Percentiles rank a stretch among this genome's conserved stretches.
phyloP scores from a whole-genome alignment of 2,888 invertebrate genomes.

The Ochropleura plecta region DNA sequence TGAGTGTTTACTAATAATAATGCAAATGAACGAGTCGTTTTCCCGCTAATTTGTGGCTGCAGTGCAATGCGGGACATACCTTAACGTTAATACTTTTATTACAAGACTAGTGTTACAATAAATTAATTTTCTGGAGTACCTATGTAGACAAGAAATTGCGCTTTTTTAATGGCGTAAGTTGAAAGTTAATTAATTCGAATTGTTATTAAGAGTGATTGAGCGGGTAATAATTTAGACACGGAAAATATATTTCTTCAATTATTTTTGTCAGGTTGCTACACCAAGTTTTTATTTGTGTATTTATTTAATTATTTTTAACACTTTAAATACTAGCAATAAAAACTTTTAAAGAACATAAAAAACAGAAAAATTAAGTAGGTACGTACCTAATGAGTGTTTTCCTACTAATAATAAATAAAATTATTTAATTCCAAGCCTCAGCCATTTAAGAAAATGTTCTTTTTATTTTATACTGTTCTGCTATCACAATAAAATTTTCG shows the following conservation, averaged over 20 bases:
- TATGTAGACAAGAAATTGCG: background rate
- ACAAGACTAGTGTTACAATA: constrained; percentile 14
- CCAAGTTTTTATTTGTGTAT: background rate
- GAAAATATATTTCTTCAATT: background rate
- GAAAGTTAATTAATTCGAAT: background rate
- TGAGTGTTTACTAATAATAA: constrained; percentile 86
- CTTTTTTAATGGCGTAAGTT: background rate
- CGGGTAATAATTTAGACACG: background rate
- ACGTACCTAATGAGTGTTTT: background rate
- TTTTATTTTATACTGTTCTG: background rate
- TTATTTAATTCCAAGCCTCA: background rate
- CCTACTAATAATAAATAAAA: too few relatives aligned
- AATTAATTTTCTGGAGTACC: background rate
- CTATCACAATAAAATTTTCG: background rate
- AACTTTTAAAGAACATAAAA: background rate
- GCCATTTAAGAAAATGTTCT: background rate
- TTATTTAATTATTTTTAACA: background rate
- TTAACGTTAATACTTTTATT: constrained; percentile 17
- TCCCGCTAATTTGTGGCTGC: constrained; percentile 75
- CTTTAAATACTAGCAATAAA: too few relatives aligned
- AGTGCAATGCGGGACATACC: constrained; percentile 42
- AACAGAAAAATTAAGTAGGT: background rate
- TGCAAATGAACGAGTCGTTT: constrained; percentile 77
- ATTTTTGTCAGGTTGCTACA: background rate
- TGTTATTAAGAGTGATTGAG: background rate